Percentiles rank a stretch among this genome's conserved stretches.
phyloP scores from a whole-genome alignment of 1,140 invertebrate genomes.

The Physella acuta region DNA sequence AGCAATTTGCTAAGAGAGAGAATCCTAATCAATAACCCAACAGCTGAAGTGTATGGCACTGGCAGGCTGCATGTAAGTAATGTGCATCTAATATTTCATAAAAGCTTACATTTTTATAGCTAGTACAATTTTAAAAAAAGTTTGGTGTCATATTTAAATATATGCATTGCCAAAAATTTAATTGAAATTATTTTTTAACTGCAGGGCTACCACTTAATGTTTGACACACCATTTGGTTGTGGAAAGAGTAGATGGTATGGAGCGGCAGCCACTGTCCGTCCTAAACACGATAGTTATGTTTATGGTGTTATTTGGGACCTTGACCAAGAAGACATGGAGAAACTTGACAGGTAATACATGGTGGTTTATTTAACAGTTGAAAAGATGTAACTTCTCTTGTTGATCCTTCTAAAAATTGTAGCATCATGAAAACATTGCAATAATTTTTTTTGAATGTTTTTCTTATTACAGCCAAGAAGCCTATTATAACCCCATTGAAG shows the following conservation, averaged over 20 bases:
- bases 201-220: slow-evolving; percentile 74
- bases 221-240: slow-evolving; percentile 67
- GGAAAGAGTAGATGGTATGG: slow-evolving; percentile 18
- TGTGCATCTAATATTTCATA: no score
- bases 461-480: slow-evolving; percentile 27
- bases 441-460: not conserved
- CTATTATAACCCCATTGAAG: not conserved
- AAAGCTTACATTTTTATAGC: no score
- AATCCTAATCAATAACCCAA: slow-evolving; percentile 71
- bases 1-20: slow-evolving; percentile 73
- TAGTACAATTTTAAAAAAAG: not conserved
- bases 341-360: slow-evolving; percentile 68
- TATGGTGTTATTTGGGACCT: slow-evolving; percentile 83
- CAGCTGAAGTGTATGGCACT: slow-evolving; percentile 65
- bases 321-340: slow-evolving; percentile 65
- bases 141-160: not conserved
- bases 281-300: slow-evolving; percentile 13
- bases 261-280: slow-evolving; percentile 13
- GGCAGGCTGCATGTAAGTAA: slow-evolving; percentile 55
- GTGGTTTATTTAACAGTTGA: no score
- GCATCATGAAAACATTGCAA: no score
- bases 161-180: not conserved
- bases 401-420: no score
- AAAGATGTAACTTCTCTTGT: no score
- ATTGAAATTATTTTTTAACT: slow-evolving; percentile 10